Percentiles rank a stretch among this genome's conserved stretches.
Conservation (phyloP, 1,140 invertebrate genomes). For the Episyrphus balteatus region DNA sequence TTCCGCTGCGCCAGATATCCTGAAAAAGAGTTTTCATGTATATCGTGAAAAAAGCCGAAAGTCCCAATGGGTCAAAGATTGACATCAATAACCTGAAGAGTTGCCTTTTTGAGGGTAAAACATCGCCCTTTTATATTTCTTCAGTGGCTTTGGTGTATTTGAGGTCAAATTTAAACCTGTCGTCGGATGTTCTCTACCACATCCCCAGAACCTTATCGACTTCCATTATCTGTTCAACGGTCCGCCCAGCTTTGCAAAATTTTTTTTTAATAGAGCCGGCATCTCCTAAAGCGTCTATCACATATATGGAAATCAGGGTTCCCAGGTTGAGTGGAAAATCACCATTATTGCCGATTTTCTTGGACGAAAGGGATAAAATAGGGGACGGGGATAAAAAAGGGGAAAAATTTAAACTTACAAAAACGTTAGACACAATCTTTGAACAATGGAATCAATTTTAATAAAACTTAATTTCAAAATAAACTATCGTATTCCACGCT, state of each 20-base stretch:
- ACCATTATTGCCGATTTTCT: too few species aligned
- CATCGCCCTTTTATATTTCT: neutral
- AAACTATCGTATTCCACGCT: too few species aligned
- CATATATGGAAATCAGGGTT: too few species aligned
- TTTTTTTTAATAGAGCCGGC: neutral
- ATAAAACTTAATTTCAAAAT: too few species aligned
- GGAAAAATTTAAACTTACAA: too few species aligned
- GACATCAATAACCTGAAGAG: neutral
- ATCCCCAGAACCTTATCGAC: neutral
- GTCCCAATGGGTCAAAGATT: neutral
- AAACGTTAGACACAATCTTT: too few species aligned
- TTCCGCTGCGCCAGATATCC: neutral
- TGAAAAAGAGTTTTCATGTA: neutral
- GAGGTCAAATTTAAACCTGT: neutral
- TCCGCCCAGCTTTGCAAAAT: neutral
- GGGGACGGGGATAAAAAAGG: too few species aligned
- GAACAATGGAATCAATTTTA: too few species aligned
- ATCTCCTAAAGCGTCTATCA: too few species aligned
- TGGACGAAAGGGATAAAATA: too few species aligned
- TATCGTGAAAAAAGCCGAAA: neutral
- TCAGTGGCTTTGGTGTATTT: neutral
- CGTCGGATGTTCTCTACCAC: neutral
- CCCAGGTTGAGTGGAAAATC: too few species aligned
- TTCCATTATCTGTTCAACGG: neutral
- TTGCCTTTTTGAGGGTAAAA: neutral